These are phyloP conservation scores for Leptinotarsa defecta DNA, from an alignment of 1,140 invertebrate species.

Conservation along the genomic window DNA sequence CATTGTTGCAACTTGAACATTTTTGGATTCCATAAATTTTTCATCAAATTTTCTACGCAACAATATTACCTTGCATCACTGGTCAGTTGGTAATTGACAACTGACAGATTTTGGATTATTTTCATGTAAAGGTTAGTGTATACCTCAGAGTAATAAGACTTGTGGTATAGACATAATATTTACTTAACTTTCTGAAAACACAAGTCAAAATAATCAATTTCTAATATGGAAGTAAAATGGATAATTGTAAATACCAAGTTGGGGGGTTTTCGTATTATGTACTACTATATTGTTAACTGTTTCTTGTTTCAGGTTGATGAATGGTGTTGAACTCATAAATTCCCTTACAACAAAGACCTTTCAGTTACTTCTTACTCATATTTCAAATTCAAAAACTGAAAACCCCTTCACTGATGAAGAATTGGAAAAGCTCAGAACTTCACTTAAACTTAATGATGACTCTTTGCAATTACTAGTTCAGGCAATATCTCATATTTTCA, in stretches of 20 bases:
- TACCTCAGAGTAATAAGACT: no score
- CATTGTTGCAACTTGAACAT: no score
- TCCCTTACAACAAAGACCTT: conserved; percentile 40
- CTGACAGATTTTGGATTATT: no score
- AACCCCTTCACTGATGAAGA: conserved; percentile 43
- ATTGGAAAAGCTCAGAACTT: conserved; percentile 43
- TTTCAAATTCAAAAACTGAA: conserved; percentile 37
- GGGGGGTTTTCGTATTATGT: conserved; percentile 7
- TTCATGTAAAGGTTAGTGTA: no score
- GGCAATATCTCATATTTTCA: conserved; percentile 47
- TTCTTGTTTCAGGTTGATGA: conserved; percentile 41
- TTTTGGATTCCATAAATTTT: no score
- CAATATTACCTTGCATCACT: no score
- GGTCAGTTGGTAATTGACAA: no score
- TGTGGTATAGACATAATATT: no score
- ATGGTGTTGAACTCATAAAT: conserved; percentile 47
- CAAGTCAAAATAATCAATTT: no score
- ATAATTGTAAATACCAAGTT: conserved; percentile 41
- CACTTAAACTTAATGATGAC: conserved; percentile 38
- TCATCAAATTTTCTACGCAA: no score
- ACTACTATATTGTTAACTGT: conserved; percentile 9
- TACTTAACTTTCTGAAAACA: no score
- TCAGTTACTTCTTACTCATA: conserved; percentile 39
- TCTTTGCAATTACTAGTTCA: conserved; percentile 46
- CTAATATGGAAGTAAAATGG: conserved; percentile 33